Evolutionary conservation across 2,888 invertebrate species (phyloP).

Genomic region (Geotrupes spiniger): DNA sequence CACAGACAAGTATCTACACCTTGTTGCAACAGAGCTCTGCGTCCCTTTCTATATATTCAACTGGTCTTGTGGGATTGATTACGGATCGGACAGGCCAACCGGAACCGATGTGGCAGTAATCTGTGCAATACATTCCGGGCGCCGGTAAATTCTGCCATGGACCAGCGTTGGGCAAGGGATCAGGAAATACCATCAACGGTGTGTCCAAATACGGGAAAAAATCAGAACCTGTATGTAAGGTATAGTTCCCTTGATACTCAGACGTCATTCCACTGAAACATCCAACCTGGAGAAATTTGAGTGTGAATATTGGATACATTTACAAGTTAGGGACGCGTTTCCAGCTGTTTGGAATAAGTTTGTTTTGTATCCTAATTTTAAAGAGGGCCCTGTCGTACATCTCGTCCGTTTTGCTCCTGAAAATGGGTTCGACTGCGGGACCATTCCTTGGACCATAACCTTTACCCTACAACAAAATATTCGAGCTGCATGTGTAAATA

Average conservation of each 20-base stretch:
- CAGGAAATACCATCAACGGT: constrained; percentile 36
- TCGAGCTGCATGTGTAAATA: too few species aligned
- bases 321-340: constrained; percentile 39
- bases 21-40: too few species aligned
- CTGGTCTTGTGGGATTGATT: constrained; percentile 29
- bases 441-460: constrained; percentile 34
- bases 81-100: constrained; percentile 45
- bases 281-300: too few species aligned
- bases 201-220: constrained; percentile 39
- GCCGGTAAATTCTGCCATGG: constrained; percentile 45
- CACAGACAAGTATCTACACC: too few species aligned
- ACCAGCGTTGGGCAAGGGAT: constrained; percentile 36
- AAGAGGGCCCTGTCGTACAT: constrained; percentile 32
- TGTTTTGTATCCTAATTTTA: constrained; percentile 25
- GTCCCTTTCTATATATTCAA: too few species aligned
- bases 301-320: constrained; percentile 23
- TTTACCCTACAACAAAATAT: constrained; percentile 29
- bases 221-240: constrained; percentile 39
- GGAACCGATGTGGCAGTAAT: constrained; percentile 48
- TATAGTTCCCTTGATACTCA: constrained; percentile 41
- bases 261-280: constrained; percentile 42
- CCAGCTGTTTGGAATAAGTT: constrained; percentile 27
- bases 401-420: constrained; percentile 24
- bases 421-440: constrained; percentile 25
- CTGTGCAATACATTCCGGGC: constrained; percentile 50